Evolutionary conservation across 1,140 invertebrate genomes (phyloP), one percentile per base, ranked within the genome.

Genomic region (Anastrepha obliqua): DNA sequence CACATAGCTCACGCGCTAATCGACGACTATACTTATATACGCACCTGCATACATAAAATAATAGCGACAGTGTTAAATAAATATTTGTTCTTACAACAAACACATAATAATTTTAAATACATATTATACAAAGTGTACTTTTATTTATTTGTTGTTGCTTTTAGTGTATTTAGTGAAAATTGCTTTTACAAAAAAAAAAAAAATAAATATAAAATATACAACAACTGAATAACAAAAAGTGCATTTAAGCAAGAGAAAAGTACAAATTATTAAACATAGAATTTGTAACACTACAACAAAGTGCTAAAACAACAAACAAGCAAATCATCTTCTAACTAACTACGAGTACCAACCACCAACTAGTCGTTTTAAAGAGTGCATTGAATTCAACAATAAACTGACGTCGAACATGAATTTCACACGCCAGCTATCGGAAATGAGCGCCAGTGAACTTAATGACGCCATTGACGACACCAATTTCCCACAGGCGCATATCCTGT

Each of bases 381-480:
- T 55, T 60, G 11, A 4, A 55, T 42, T 7, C 7, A 47, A 81
- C 2, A 42, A 11, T 44, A 39, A 44, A 13, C 74, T 5, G 9
- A 86, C 39, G 29, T n/a, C 29, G 86, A 87, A 60, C 55, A 92
- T 93, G 91, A 93, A 90, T 87, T 92, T 92, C 85, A 93, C 91
- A 89, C 91, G 91, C 62, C 91, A 92, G 89, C 89, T 93, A 17
- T 93, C 92, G 74, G 93, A 93, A 88, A 90, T 93, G 90, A 91
- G 91, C 85, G 92, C 92, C 87, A 93, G 92, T 89, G 92, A 93
- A 85, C 88, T 93, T 6, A 93, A 93, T 89, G 90, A 91, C 67
- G 92, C 92, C 85, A 93, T 93, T 60, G 93, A 93, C 67, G 93
- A 93, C 87, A 93, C 92, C 15, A 93, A 93, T 87, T 93, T 93